Base-by-base conservation (phyloP, 2,888 invertebrate genomes). In the Phoronis australis region DNA sequence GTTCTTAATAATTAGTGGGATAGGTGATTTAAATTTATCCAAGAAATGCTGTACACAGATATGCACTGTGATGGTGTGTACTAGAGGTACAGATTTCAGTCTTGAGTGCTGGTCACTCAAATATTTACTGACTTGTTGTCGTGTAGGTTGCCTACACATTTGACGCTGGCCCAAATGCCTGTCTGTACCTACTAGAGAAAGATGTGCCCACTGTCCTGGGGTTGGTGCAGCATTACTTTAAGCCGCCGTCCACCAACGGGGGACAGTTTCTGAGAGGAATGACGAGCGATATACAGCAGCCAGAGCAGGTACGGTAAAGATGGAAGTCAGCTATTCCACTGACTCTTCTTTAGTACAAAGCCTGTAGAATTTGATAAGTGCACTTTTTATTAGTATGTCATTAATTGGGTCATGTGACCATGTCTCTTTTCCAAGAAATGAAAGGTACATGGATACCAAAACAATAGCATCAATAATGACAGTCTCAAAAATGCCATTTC, bases 131-230 rank as follows among this genome's bases (percentile, higher is more conserved):
- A 18, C 9, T 43, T 39, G 42, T 31, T 44, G 37, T 52, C n/a
- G 56, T 62, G 3, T 65, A 85, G 84, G 83, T 91, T 5, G 93
- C 94, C 0, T 99, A 99, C 73, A 96, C 97, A 18, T 99, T 92
- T 80, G 99, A 99, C 82, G 99, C 99, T 47, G 99, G 99, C 4
- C 90, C 96, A 43, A 99, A 99, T 81, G 92, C 92, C 3, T 94
- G 92, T 74, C 77, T 97, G 0, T 95, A 88, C 78, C 77, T 93
- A 18, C 77, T 89, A 43, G 85, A 90, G 60, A 79, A 87, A 54
- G 83, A 88, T 73, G 85, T 93, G 0, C 80, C 85, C 0, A 81
- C 82, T 65, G 80, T 92, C 12, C 51, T 88, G 23, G 78, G 84
- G 25, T 73, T 89, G 15, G 76, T 95, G 4, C 83, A 85, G 65